These are phyloP conservation scores for Ectemnius lituratus DNA, from an alignment of 2,888 invertebrate genomes.

Conservation along the genomic window DNA sequence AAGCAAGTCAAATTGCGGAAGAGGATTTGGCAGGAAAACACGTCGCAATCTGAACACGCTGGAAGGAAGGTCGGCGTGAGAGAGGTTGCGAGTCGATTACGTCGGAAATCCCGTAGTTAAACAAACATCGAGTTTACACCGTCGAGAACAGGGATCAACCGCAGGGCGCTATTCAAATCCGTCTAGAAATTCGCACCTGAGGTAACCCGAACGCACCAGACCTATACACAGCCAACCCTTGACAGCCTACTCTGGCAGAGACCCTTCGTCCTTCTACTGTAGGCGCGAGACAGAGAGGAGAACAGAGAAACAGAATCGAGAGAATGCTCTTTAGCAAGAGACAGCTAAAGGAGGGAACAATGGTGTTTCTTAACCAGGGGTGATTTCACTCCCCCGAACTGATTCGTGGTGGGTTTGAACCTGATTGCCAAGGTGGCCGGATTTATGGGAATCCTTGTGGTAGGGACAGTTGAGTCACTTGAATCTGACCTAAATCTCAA, in stretches of 20 bases:
- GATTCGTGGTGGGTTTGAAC: too few species aligned
- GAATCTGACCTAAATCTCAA: too few species aligned
- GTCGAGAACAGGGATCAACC: slow-evolving; percentile 35
- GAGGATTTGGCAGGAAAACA: not conserved
- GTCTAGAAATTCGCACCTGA: slow-evolving; percentile 46
- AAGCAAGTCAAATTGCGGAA: not conserved
- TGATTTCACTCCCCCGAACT: too few species aligned
- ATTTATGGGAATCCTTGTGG: too few species aligned
- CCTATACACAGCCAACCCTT: slow-evolving; percentile 22
- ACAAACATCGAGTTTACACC: slow-evolving; percentile 35
- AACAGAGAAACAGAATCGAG: slow-evolving; percentile 10
- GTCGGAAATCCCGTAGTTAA: slow-evolving; percentile 26
- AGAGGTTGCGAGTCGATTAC: slow-evolving; percentile 19
- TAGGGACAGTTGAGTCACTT: too few species aligned
- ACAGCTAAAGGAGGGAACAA: slow-evolving; percentile 10
- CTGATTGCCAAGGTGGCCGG: too few species aligned
- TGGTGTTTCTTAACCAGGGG: not conserved
- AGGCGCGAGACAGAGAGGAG: not conserved
- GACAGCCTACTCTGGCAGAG: slow-evolving; percentile 25
- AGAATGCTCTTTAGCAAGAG: not conserved
- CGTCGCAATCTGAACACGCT: not conserved
- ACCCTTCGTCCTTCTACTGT: slow-evolving; percentile 32
- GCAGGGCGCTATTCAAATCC: slow-evolving; percentile 42
- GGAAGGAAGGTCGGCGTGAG: slow-evolving; percentile 1
- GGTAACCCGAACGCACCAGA: slow-evolving; percentile 41